phyloP scores from a whole-genome alignment of 1,140 invertebrate genomes.

The Drosophila pallidifrons region DNA sequence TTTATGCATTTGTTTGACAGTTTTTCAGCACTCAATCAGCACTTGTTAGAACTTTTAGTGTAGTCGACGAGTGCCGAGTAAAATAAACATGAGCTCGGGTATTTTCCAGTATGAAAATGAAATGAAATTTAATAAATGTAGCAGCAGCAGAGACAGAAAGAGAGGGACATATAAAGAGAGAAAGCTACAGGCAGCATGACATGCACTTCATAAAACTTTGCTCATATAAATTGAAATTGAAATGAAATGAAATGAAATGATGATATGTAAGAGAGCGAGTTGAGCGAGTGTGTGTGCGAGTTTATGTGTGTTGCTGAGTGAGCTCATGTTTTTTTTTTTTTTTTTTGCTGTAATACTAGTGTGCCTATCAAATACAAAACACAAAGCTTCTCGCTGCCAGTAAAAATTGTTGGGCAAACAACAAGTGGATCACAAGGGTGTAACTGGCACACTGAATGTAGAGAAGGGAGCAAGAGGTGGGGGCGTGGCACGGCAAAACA shows the following conservation, averaged over 20 bases:
- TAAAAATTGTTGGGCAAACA: slow-evolving; percentile 75
- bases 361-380: slow-evolving; percentile 57
- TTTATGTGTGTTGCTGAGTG: slow-evolving; percentile 1
- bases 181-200: slow-evolving; percentile 64
- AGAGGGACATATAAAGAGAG: slow-evolving; percentile 16
- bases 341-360: slow-evolving; percentile 26
- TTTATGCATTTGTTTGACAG: slow-evolving; percentile 68
- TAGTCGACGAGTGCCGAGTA: slow-evolving; percentile 54
- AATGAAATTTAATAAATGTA: slow-evolving; percentile 82
- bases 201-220: slow-evolving; percentile 81
- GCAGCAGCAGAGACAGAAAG: slow-evolving; percentile 3
- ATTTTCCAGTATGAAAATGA: slow-evolving; percentile 60
- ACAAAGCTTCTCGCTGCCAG: slow-evolving; percentile 46
- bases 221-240: slow-evolving; percentile 83
- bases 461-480: background rate
- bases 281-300: slow-evolving; percentile 10
- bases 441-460: background rate
- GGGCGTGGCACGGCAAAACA: slow-evolving; percentile 50
- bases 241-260: slow-evolving; percentile 80
- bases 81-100: slow-evolving; percentile 75
- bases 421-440: slow-evolving; percentile 65
- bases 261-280: slow-evolving; percentile 52
- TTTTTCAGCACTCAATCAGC: slow-evolving; percentile 77
- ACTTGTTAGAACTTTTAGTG: slow-evolving; percentile 80
- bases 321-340: background rate